These are phyloP conservation scores for Propithecus deckenii DNA, from an alignment of 2,797 vertebrate species.

Conservation along the genomic window DNA sequence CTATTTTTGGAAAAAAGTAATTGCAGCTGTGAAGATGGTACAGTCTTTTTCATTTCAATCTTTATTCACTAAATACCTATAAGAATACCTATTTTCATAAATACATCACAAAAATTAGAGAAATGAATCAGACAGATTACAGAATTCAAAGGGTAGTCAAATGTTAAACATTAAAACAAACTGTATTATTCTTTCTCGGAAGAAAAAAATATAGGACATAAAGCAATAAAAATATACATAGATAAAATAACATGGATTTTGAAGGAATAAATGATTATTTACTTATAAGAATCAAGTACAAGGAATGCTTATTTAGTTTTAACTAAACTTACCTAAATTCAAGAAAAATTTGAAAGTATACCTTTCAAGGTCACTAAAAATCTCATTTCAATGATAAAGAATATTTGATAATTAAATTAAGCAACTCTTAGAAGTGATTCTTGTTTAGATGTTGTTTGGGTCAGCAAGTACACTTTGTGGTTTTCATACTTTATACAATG, in stretches of 20 bases:
- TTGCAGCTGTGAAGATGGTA: neutral
- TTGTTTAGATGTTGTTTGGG: neutral
- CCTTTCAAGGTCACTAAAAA: neutral
- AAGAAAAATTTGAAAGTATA: neutral
- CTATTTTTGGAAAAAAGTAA: neutral
- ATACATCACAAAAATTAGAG: neutral
- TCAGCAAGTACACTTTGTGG: neutral
- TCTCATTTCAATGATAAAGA: neutral
- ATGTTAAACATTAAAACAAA: neutral
- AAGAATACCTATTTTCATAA: neutral
- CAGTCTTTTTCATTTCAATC: neutral
- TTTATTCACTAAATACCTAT: neutral
- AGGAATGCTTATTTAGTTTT: neutral
- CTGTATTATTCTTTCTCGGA: neutral
- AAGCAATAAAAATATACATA: neutral
- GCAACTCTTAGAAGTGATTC: neutral
- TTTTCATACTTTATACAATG: neutral
- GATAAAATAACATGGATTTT: neutral
- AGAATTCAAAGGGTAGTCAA: neutral
- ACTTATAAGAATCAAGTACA: neutral
- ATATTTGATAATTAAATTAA: neutral
- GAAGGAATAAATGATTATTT: neutral
- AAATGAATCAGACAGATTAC: neutral
- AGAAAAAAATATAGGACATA: neutral
- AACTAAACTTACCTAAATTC: neutral